Percentiles rank a stretch among this genome's conserved stretches.
Evolutionary conservation across 2,888 invertebrate species (phyloP).

Genomic region (Coleophora flavipennella): DNA sequence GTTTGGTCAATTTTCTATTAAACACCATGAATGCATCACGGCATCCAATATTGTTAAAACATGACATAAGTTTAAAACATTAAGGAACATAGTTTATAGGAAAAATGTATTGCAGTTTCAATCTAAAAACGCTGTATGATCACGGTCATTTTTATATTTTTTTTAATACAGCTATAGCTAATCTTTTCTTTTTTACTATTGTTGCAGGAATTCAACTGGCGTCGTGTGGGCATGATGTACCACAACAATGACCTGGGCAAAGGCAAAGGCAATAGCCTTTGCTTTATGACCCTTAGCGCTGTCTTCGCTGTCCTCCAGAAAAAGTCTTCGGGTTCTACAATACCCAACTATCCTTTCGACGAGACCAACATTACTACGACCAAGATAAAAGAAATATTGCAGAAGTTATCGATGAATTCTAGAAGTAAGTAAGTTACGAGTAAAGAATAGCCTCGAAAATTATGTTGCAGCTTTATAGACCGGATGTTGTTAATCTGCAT

Average conservation of each 20-base stretch:
- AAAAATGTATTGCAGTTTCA: no score
- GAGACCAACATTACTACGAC: slow-evolving; percentile 69
- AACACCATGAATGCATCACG: no score
- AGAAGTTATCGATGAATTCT: slow-evolving; percentile 73
- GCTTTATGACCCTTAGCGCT: slow-evolving; percentile 82
- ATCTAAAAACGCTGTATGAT: no score
- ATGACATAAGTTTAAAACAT: no score
- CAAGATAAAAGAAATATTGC: slow-evolving; percentile 73
- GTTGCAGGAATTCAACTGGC: slow-evolving; percentile 81
- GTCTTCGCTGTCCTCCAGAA: slow-evolving; percentile 69
- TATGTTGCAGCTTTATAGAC: no score
- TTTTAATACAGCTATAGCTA: no score
- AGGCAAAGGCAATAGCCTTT: slow-evolving; percentile 81
- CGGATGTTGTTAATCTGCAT: no score
- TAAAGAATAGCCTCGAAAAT: no score
- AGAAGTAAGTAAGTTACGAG: slow-evolving; percentile 76
- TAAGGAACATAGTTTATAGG: no score
- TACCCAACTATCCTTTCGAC: slow-evolving; percentile 75
- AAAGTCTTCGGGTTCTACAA: slow-evolving; percentile 61
- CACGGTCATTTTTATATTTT: no score
- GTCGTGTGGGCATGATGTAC: slow-evolving; percentile 78
- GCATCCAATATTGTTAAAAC: no score
- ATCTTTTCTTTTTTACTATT: slow-evolving; percentile 16
- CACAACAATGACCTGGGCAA: slow-evolving; percentile 77
- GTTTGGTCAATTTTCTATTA: no score